Base-by-base conservation (phyloP, 1,140 invertebrate genomes). In the Proctacanthus coquilletti region DNA sequence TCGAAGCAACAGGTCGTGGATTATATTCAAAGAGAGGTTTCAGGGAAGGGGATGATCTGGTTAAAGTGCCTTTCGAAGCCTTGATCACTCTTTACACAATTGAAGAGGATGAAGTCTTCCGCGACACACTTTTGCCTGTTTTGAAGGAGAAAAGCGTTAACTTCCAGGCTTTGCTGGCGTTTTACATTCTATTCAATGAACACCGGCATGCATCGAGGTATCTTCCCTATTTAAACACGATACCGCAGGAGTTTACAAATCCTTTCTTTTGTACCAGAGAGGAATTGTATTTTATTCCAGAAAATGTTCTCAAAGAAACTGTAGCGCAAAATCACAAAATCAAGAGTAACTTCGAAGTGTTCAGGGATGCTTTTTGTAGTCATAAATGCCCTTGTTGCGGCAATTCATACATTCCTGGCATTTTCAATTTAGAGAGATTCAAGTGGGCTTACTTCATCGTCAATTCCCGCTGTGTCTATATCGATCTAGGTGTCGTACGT, bases 401-500 rank as follows among this genome's bases (percentile, higher is more conserved):
- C 14, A 48, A 40, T 4, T 43, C 15, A 20, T 47, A 42, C 41
- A 65, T 39, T 32, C 44, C 37, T 39, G 53, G 44, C 44, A 66
- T 53, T 35, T 75, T 34, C 60, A 52, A 46, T 45, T 48, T 53
- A 25, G 42, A 56, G 18, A 49, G 45, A 37, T 75, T 65, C 39
- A 60, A 55, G 44, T 68, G 64, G 60, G 72, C 71, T 2, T 87
- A 79, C 64, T 75, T 74, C 48, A 66, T 72, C 42, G 78, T 87
- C 2, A 84, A 85, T 61, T 82, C 82, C 2, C 65, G 84, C 46
- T 75, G 74, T 37, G 72, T 87, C 15, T 71, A 71, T 47, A 44
- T 67, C 8, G 36, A 49, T 37, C 32, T 46, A 5, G 50, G 49
- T 13, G 47, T 49, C 18, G 10, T 54, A 21, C 54, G 52, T 36